Conservation (phyloP, 1,140 invertebrate species). For the Thrips palmi region DNA sequence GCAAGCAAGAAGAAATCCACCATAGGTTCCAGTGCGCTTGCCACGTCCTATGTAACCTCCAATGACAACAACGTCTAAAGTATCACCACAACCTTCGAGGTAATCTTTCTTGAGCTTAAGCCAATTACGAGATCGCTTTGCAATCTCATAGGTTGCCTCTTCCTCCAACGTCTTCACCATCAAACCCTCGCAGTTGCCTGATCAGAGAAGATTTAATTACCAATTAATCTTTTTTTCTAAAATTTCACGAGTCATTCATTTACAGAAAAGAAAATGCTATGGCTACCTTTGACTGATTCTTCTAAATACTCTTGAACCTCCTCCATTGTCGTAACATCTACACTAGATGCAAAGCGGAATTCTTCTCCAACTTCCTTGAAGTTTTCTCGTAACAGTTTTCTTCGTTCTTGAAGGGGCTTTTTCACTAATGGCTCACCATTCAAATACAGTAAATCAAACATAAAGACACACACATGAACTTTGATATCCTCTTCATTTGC, state of each 20-base stretch:
- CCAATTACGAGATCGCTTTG: conserved; percentile 93
- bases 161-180: conserved; percentile 95
- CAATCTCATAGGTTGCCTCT: conserved; percentile 94
- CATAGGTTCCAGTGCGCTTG: conserved; percentile 84
- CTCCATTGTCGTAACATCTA: conserved; percentile 75
- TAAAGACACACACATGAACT: conserved; percentile 94
- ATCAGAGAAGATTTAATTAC: conserved; percentile 12
- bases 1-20: conserved; percentile 93
- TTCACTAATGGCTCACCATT: conserved; percentile 79
- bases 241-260: too few relatives aligned
- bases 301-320: conserved; percentile 90
- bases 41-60: conserved; percentile 90
- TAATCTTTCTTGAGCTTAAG: conserved; percentile 98
- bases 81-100: conserved; percentile 86
- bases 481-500: conserved; percentile 78
- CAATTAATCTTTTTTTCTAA: conserved; percentile 9
- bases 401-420: conserved; percentile 53
- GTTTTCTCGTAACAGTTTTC: conserved; percentile 52
- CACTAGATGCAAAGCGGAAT: conserved; percentile 73
- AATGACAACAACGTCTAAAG: conserved; percentile 86
- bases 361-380: conserved; percentile 63
- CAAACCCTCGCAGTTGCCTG: conserved; percentile 91
- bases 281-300: conserved; percentile 73
- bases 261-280: too few relatives aligned
- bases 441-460: conserved; percentile 92